These are phyloP conservation scores for Scaptomyza montana DNA, from an alignment of 1,140 invertebrate species.

Conservation along the genomic window DNA sequence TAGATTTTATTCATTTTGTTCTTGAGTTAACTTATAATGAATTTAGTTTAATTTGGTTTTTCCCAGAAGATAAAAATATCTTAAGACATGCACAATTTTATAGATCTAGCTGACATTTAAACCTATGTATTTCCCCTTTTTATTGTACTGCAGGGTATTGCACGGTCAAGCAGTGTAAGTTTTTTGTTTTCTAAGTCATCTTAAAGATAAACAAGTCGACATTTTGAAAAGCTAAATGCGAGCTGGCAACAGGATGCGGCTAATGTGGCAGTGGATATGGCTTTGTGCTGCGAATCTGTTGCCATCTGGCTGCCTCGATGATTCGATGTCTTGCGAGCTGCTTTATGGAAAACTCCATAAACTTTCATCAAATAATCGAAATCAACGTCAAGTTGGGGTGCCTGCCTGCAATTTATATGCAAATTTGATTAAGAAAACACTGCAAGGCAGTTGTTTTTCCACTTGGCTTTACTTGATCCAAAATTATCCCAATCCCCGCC, in stretches of 20 bases:
- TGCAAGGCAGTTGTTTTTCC: conserved; percentile 26
- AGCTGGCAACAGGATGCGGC: conserved; percentile 31
- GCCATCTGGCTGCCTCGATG: conserved; percentile 5
- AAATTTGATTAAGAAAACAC: conserved; percentile 76
- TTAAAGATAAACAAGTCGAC: conserved; percentile 76
- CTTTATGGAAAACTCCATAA: conserved; percentile 55
- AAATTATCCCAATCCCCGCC: background rate
- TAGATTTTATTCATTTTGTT: too few relatives aligned
- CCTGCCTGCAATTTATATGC: conserved; percentile 79
- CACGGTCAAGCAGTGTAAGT: background rate
- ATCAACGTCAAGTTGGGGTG: conserved; percentile 68
- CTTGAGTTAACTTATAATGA: too few relatives aligned
- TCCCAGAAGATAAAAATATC: too few relatives aligned
- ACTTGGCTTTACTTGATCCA: conserved; percentile 18
- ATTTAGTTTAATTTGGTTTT: too few relatives aligned
- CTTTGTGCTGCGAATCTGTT: conserved; percentile 4
- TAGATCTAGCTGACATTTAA: too few relatives aligned
- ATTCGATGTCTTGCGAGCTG: conserved; percentile 9
- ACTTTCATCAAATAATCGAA: conserved; percentile 78
- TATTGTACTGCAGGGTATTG: conserved; percentile 13
- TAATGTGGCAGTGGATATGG: conserved; percentile 29
- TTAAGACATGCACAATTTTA: too few relatives aligned
- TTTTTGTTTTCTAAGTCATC: conserved; percentile 1
- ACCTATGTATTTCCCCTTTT: background rate
- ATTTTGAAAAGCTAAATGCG: conserved; percentile 70